These are phyloP conservation scores for Julus scanicus DNA, from an alignment of 2,888 invertebrate genomes.

Conservation along the genomic window DNA sequence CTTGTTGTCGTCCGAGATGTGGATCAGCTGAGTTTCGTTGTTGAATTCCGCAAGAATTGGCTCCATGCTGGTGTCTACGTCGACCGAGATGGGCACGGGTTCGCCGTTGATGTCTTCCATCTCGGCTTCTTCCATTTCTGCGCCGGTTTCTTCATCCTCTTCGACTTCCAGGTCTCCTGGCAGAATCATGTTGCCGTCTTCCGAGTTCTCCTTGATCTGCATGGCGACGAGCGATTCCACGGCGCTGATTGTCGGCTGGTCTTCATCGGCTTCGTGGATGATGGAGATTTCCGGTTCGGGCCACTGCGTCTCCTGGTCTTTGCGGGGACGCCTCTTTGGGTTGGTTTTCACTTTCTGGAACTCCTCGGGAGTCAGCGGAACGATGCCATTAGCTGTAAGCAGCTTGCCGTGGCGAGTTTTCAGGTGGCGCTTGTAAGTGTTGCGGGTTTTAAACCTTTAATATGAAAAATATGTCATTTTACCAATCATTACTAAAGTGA, in stretches of 20 bases:
- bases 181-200: background rate
- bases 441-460: constrained; percentile 72
- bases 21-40: constrained; percentile 21
- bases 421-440: constrained; percentile 73
- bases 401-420: constrained; percentile 72
- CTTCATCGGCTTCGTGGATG: background rate
- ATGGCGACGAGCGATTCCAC: background rate
- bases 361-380: constrained; percentile 68
- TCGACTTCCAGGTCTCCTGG: background rate
- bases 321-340: constrained; percentile 58
- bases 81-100: background rate
- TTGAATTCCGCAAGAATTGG: constrained; percentile 19
- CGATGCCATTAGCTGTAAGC: constrained; percentile 70
- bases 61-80: background rate
- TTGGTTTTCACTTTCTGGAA: constrained; percentile 67
- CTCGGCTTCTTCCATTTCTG: background rate
- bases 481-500: too few species aligned
- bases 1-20: constrained; percentile 33
- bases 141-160: background rate
- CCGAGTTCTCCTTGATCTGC: background rate
- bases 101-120: background rate
- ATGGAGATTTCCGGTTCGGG: constrained; percentile 49
- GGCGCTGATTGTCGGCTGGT: background rate
- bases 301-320: constrained; percentile 57
- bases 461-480: too few species aligned